phyloP scores from a whole-genome alignment of 1,140 invertebrate genomes.

The Cryptotermes secundus region DNA sequence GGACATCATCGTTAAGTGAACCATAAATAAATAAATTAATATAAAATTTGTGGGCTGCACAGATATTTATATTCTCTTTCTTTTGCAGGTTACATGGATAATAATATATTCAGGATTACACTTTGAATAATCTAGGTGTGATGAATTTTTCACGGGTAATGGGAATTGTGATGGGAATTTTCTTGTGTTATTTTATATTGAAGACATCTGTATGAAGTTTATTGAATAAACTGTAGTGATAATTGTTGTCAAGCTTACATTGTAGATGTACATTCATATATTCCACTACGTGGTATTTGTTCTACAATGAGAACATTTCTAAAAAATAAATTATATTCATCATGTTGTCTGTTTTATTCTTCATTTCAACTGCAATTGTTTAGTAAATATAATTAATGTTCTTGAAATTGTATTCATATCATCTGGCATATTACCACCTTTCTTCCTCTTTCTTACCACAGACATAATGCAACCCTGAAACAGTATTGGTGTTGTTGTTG shows the following conservation, averaged over 20 bases:
- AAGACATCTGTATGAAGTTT: not conserved
- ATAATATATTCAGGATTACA: conserved; percentile 30
- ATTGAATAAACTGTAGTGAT: not conserved
- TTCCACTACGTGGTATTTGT: not conserved
- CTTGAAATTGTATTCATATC: no score
- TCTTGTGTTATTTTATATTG: not conserved
- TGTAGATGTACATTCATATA: not conserved
- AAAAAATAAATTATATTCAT: not conserved
- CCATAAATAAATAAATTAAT: no score
- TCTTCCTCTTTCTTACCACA: no score
- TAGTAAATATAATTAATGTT: no score
- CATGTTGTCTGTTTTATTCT: no score
- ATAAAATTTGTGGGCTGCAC: no score
- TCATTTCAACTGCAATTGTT: no score
- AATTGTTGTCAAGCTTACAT: not conserved
- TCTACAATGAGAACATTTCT: not conserved
- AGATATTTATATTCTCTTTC: not conserved
- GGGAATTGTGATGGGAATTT: not conserved
- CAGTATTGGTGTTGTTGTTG: no score
- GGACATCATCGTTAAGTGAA: no score
- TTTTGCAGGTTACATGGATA: conserved; percentile 26
- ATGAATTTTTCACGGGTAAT: conserved; percentile 21
- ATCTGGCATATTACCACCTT: no score
- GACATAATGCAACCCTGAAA: no score
- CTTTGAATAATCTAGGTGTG: conserved; percentile 19